These are phyloP conservation scores for Gasteruption jaculator DNA, from an alignment of 2,888 invertebrate genomes.

Conservation along the genomic window DNA sequence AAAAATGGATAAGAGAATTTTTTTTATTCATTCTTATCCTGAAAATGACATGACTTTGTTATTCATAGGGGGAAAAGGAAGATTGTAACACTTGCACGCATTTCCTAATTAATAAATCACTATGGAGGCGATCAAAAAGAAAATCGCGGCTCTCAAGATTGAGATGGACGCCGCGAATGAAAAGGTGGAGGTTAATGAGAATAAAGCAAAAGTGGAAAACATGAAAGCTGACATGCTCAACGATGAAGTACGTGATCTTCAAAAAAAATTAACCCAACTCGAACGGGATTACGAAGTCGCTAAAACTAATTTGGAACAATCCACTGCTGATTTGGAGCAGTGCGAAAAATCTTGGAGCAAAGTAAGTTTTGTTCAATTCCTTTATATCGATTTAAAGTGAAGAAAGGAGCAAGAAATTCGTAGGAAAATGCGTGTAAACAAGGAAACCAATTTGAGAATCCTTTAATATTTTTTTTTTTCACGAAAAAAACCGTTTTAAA, in stretches of 20 bases:
- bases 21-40: too few species aligned
- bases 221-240: conserved; percentile 58
- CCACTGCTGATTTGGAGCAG: conserved; percentile 89
- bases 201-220: conserved; percentile 58
- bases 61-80: too few species aligned
- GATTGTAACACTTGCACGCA: conserved; percentile 6
- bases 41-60: too few species aligned
- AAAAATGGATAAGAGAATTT: too few species aligned
- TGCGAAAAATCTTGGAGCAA: conserved; percentile 84
- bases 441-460: too few species aligned
- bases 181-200: conserved; percentile 62
- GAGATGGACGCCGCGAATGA: conserved; percentile 69
- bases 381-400: neutral
- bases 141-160: conserved; percentile 69
- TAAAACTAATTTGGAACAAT: conserved; percentile 84
- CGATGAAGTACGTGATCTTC: conserved; percentile 91
- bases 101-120: conserved; percentile 25
- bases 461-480: neutral
- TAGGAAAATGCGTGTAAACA: neutral
- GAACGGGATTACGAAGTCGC: conserved; percentile 86
- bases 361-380: conserved; percentile 52
- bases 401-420: neutral
- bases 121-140: conserved; percentile 75
- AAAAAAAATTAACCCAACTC: conserved; percentile 91
- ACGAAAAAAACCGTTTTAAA: neutral